Base-by-base conservation (phyloP, 2,888 invertebrate species). In the Euclidia mi region DNA sequence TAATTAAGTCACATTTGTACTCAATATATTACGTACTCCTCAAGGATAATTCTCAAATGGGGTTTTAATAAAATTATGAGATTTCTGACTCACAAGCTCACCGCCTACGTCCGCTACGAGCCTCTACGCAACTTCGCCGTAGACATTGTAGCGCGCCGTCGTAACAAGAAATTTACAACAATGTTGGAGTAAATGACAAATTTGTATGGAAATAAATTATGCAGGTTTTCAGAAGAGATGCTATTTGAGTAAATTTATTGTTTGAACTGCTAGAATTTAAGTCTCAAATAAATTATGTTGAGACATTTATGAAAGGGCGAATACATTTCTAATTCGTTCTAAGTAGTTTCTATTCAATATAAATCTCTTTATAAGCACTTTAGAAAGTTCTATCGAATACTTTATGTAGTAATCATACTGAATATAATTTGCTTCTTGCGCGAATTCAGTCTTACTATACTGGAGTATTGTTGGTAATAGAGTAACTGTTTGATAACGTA, bases 131-230 rank as follows among this genome's bases (percentile, higher is more conserved):
- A 11, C 48, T 55, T 52, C 66, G 55, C 2, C 56, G 56, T 68
- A 72, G 56, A 41, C 43, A 28, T 42, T 12, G n/a, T 28, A 60
- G 50, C 42, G 38, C 32, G 52, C 37, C 50, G 37, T 44, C 17
- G 41, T 38, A 42, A 50, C 41, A 46, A 64, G 61, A n/a, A n/a
- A n/a, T 63, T 62, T 56, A 44, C 41, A 57, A 64, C 52, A 59
- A 64, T 38, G 34, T 51, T 35, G 32, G 43, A 53, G 28, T 38
- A 41, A 52, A 67, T 67, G 52, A 62, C 49, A 49, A 57, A 61
- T 64, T 65, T 57, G 57, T 64, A 43, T 35, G 38, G 47, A 56
- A 64, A 32, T 57, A 53, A 61, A 67, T 72, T 64, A 56, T 51
- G 52, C 40, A 44, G 40, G 37, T 45, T 48, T 51, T 50, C 15